Evolutionary conservation across 2,113 vertebrate species (phyloP).

Genomic region (Heliornis fulica): DNA sequence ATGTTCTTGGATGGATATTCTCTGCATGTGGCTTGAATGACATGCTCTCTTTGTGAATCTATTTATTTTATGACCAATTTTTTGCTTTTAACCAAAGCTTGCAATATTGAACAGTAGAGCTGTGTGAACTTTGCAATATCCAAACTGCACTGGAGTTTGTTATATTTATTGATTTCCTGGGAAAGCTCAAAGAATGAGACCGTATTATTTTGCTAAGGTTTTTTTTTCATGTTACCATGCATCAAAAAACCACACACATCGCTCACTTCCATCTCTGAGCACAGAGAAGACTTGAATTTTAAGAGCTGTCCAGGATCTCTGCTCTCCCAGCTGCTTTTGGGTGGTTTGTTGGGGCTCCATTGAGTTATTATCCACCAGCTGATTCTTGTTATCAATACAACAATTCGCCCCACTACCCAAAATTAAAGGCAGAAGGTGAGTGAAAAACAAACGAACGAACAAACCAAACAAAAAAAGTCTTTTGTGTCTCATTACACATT

Average conservation of each 20-base stretch:
- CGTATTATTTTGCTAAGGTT: background rate
- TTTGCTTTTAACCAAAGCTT: background rate
- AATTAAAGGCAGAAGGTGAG: constrained; percentile 78
- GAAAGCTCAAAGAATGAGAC: constrained; percentile 15
- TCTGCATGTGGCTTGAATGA: background rate
- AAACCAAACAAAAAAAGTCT: background rate
- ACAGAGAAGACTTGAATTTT: background rate
- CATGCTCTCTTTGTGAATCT: background rate
- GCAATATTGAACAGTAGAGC: background rate
- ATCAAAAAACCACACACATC: background rate
- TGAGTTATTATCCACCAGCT: background rate
- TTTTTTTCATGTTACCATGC: background rate
- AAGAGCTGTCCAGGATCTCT: background rate
- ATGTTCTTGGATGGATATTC: background rate
- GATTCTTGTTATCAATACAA: background rate
- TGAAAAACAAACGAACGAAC: constrained; percentile 15
- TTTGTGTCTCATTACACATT: constrained; percentile 14
- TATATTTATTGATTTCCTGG: constrained; percentile 38
- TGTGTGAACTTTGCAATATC: background rate
- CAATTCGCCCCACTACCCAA: constrained; percentile 34
- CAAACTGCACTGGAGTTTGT: constrained; percentile 17
- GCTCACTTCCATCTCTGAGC: background rate
- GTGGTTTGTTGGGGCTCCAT: background rate
- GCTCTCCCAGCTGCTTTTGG: constrained; percentile 8
- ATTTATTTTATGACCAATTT: background rate